Evolutionary conservation across 2,888 invertebrate species (phyloP), one percentile per base, ranked within the genome.

Genomic region (Scrobipalpa costella): DNA sequence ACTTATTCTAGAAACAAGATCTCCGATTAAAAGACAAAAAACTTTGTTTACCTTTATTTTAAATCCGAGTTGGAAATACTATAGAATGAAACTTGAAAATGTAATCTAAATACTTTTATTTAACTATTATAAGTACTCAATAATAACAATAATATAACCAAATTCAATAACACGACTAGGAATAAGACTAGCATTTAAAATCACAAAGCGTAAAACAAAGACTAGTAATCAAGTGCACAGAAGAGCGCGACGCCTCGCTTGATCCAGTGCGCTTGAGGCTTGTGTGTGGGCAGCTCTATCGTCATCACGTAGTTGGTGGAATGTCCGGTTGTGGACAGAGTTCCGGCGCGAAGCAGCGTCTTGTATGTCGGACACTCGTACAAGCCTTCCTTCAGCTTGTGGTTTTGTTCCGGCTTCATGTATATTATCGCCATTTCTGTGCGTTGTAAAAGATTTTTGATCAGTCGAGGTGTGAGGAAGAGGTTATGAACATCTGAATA

Each of bases 301-400:
- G 94, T 94, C 86, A 96, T 94, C 55, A 96, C 96, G 80, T 96
- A 96, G 90, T 96, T 96, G 61, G 96, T 96, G 63, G 96, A 96
- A 81, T 96, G 96, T 0, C 96, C 96, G 0, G 96, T 96, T 0
- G 96, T 96, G 62, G 96, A 96, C 27, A 96, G 85, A 0, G 93
- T 92, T 2, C 96, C 96, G 11, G 95, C 93, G 5, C 96, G 92
- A 63, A 95, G 93, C 64, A 94, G 92, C 0, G 96, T 96, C 92
- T 96, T 96, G 86, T 96, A 96, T 0, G 96, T 92, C 0, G 96
- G 96, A 68, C 95, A 95, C 64, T 92, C 91, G 84, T 96, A 96
- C 47, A 92, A 83, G 0, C 84, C 83, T 11, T 68, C 68, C 0
- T 88, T 89, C 15, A 92, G 78, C 60, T 86, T 84, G 76, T 95